Percentiles rank a stretch among this genome's conserved stretches.
Conservation (phyloP, 2,113 vertebrate genomes). For the Neodon shergylaensis region DNA sequence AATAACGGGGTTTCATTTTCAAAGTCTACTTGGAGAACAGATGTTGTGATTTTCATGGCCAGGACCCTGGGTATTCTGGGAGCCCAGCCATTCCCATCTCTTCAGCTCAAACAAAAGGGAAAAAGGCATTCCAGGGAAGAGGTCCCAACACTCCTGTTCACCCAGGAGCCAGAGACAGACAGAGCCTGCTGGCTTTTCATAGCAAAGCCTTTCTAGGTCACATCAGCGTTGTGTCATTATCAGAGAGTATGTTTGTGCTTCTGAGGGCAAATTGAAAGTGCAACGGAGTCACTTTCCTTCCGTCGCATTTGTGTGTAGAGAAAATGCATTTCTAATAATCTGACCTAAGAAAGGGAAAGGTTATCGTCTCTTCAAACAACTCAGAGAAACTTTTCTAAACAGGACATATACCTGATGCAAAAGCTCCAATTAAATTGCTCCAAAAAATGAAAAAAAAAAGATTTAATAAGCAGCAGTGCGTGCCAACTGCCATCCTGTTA, state of each 20-base stretch:
- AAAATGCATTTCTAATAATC: constrained; percentile 31
- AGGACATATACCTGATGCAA: constrained; percentile 38
- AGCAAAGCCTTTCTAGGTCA: not conserved
- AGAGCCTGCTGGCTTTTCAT: not conserved
- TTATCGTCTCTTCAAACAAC: constrained; percentile 5
- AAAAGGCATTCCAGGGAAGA: not conserved
- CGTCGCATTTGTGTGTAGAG: not conserved
- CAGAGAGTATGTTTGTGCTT: constrained; percentile 7
- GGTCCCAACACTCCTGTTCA: not conserved
- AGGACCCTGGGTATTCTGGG: not conserved
- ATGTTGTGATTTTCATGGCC: constrained; percentile 17
- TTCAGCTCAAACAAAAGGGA: not conserved
- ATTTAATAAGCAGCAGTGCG: constrained; percentile 51
- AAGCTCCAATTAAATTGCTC: constrained; percentile 57
- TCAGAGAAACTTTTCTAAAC: constrained; percentile 56
- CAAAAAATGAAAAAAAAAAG: not conserved
- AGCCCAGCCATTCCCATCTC: not conserved
- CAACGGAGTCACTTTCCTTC: not conserved
- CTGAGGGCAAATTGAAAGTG: not conserved
- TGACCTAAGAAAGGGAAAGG: constrained; percentile 32
- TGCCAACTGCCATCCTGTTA: constrained; percentile 29
- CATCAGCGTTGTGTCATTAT: not conserved
- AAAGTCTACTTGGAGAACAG: constrained; percentile 14
- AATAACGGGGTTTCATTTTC: constrained; percentile 31
- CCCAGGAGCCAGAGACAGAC: not conserved